These are phyloP conservation scores for Potamilus streckersoni DNA, from an alignment of 1,140 invertebrate species.

Conservation along the genomic window DNA sequence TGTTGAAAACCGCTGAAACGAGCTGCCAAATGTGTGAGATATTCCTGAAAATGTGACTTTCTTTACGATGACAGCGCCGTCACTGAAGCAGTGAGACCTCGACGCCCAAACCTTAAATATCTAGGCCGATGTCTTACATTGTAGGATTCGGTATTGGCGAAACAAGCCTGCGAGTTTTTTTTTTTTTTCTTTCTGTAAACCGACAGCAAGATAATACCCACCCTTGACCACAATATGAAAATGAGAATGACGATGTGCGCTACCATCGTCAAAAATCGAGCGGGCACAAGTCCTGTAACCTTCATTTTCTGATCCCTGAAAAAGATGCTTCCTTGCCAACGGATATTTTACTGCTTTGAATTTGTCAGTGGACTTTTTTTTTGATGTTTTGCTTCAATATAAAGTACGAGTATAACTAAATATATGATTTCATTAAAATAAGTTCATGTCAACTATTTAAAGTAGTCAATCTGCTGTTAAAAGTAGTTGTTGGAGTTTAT, in stretches of 20 bases:
- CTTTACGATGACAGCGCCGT: too few relatives aligned
- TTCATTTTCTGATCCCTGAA: conserved; percentile 24
- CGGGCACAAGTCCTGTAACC: conserved; percentile 53
- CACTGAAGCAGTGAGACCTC: too few relatives aligned
- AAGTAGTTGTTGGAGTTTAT: neutral
- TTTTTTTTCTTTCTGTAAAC: too few relatives aligned
- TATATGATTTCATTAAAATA: too few relatives aligned
- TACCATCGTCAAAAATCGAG: conserved; percentile 53
- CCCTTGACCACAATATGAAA: conserved; percentile 52
- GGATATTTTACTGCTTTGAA: neutral
- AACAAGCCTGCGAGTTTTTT: too few relatives aligned
- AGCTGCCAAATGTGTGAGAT: too few relatives aligned
- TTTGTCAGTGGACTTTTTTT: neutral
- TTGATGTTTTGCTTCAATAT: neutral
- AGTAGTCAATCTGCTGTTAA: neutral
- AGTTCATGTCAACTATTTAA: neutral
- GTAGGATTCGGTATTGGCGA: too few relatives aligned
- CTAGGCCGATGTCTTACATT: too few relatives aligned
- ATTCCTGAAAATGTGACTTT: too few relatives aligned
- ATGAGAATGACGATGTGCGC: conserved; percentile 56
- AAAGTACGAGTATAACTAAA: too few relatives aligned
- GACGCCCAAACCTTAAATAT: too few relatives aligned
- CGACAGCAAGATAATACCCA: conserved; percentile 27
- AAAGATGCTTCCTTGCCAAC: conserved; percentile 31
- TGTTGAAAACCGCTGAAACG: too few relatives aligned